These are phyloP conservation scores for Tapirus indicus DNA, from an alignment of 2,797 vertebrate genomes.

Conservation along the genomic window DNA sequence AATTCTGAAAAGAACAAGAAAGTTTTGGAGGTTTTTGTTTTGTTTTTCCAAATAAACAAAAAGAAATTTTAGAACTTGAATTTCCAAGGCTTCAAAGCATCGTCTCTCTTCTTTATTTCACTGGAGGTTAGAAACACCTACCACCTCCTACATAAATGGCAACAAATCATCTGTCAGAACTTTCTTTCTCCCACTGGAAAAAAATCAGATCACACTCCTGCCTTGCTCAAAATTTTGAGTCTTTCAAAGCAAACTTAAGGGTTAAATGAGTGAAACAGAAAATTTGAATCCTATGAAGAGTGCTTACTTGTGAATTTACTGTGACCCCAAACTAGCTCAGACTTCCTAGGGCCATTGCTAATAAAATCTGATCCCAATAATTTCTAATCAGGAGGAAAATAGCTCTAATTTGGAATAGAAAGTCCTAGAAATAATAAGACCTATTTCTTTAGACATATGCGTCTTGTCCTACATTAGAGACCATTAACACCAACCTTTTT, in stretches of 20 bases:
- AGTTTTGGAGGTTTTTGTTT: not conserved
- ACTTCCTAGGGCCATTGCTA: not conserved
- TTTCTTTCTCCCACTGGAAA: not conserved
- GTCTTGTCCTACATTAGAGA: not conserved
- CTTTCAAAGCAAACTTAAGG: not conserved
- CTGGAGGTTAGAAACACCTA: not conserved
- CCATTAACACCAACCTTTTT: not conserved
- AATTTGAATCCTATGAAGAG: slow-evolving; percentile 10
- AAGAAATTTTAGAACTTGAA: not conserved
- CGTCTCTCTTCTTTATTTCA: slow-evolving; percentile 11
- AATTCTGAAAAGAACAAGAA: slow-evolving; percentile 68
- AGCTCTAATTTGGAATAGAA: not conserved
- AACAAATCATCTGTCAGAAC: not conserved
- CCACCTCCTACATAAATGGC: not conserved
- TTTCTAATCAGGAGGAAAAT: slow-evolving; percentile 33
- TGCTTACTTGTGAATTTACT: not conserved
- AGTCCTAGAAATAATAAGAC: slow-evolving; percentile 29
- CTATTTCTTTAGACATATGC: not conserved
- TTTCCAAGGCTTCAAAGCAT: slow-evolving; percentile 24
- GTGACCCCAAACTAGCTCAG: not conserved
- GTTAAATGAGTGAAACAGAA: not conserved
- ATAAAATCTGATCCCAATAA: not conserved
- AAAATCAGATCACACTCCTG: not conserved
- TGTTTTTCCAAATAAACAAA: slow-evolving; percentile 25
- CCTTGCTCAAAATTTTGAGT: not conserved